Base-by-base conservation (phyloP, 2,888 invertebrate species). In the Tetragonisca angustula region DNA sequence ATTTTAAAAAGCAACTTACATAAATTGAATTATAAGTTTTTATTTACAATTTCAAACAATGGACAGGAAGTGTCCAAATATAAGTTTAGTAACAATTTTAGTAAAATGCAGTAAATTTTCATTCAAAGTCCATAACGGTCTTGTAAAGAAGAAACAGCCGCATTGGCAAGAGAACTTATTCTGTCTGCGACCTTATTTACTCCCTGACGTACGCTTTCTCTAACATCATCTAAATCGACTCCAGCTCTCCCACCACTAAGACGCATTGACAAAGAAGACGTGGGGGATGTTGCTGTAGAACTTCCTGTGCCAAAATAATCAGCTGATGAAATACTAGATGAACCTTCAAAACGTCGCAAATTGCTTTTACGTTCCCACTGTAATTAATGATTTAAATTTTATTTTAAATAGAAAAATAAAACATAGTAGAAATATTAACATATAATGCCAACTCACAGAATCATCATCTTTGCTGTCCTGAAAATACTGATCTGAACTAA, bases 151-250 rank as follows among this genome's bases (percentile, higher is more conserved):
- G 97, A 97, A 96, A 99, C 98, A 32, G 99, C 97, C 91, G 98
- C 99, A 95, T 97, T 99, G 89, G 99, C 99, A 87, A 99, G 95
- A 88, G 97, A 98, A 91, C 99, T 99, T 85, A 99, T 95, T 92
- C 97, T 97, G n/a, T 98, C 99, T 73, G 99, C 99, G 86, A 99
- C 99, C 95, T 98, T 98, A 88, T 98, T 98, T 78, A 99, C 99
- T 83, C 99, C 99, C 93, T 98, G 98, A 91, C 98, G 97, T 56
- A 99, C 99, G 88, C 99, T 98, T 95, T 99, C 99, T 94, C 98
- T 98, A 61, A 99, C 98, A 93, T 99, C 99, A 89, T 99, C 98
- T 84, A 99, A 96, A 95, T 99, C 99, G 0, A 92, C 92, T 32
- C 91, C 91, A 36, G 91, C 90, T 80, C 91, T 87, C 49, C 92